phyloP scores from a whole-genome alignment of 2,888 invertebrate genomes.

The Globia sparganii region DNA sequence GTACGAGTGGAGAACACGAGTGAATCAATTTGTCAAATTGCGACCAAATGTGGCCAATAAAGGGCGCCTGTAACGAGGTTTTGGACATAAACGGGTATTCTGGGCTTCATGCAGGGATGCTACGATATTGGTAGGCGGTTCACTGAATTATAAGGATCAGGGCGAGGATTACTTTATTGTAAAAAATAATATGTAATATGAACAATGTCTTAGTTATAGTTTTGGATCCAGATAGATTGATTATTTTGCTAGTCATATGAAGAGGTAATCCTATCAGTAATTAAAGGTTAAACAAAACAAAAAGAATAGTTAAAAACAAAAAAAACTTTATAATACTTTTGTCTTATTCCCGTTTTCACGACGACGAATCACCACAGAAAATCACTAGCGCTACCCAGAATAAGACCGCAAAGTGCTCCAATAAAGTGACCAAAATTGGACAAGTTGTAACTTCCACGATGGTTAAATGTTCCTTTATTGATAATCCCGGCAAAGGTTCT shows the following conservation, averaged over 20 bases:
- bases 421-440: constrained; percentile 72
- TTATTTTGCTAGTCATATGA: neutral
- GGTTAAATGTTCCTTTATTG: constrained; percentile 70
- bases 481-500: constrained; percentile 65
- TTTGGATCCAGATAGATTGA: neutral
- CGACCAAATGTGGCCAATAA: constrained; percentile 73
- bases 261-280: neutral
- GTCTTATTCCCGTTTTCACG: neutral
- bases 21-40: constrained; percentile 81
- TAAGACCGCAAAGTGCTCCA: constrained; percentile 57
- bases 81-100: constrained; percentile 66
- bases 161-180: neutral
- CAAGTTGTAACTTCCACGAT: constrained; percentile 63
- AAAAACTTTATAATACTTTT: too few relatives aligned
- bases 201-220: too few relatives aligned
- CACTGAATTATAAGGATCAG: constrained; percentile 16
- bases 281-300: neutral
- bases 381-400: constrained; percentile 42
- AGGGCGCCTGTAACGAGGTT: constrained; percentile 68
- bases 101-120: constrained; percentile 13
- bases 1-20: constrained; percentile 72
- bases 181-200: too few relatives aligned
- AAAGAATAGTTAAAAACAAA: neutral
- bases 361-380: neutral
- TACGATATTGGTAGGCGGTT: constrained; percentile 25